A percentile compares a stretch with the other conserved stretches of the same genome.
phyloP scores from a whole-genome alignment of 23 tunicate species.

The Ciona savignyi region DNA sequence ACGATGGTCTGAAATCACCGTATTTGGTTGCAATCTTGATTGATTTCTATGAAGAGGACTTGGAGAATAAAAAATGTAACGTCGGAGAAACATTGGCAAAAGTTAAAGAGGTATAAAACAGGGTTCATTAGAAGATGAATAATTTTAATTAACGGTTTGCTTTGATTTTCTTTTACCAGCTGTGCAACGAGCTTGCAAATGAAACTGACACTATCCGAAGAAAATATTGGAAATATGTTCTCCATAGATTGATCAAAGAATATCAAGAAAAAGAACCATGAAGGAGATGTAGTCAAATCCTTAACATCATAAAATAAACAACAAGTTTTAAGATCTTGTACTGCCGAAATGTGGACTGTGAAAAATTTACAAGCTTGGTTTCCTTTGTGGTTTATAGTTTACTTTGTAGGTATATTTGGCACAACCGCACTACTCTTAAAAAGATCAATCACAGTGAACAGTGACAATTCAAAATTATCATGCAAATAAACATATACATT shows the following conservation, averaged over 20 bases:
- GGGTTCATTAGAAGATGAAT: not conserved
- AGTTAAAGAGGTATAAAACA: slow-evolving; percentile 30
- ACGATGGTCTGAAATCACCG: slow-evolving; percentile 70
- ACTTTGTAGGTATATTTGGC: too few species aligned
- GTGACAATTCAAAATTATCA: too few species aligned
- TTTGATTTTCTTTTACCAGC: slow-evolving; percentile 39
- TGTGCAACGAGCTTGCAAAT: slow-evolving; percentile 60
- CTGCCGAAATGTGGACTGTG: too few species aligned
- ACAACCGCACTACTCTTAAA: too few species aligned
- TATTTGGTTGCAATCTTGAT: slow-evolving; percentile 50
- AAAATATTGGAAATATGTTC: slow-evolving; percentile 76
- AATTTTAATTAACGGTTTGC: not conserved
- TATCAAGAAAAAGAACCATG: too few species aligned
- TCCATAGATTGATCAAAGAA: slow-evolving; percentile 13
- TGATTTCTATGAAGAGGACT: slow-evolving; percentile 66
- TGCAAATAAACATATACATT: too few species aligned
- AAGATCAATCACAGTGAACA: too few species aligned
- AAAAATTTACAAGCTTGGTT: too few species aligned
- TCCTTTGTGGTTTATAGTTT: too few species aligned
- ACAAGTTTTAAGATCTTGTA: too few species aligned
- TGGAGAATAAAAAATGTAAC: slow-evolving; percentile 41
- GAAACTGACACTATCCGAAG: slow-evolving; percentile 60
- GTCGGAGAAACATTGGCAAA: slow-evolving; percentile 19
- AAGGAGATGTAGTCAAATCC: too few species aligned
- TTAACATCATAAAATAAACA: too few species aligned